Conservation (phyloP, 1,140 invertebrate species). For the Leptestheria dahalacensis region DNA sequence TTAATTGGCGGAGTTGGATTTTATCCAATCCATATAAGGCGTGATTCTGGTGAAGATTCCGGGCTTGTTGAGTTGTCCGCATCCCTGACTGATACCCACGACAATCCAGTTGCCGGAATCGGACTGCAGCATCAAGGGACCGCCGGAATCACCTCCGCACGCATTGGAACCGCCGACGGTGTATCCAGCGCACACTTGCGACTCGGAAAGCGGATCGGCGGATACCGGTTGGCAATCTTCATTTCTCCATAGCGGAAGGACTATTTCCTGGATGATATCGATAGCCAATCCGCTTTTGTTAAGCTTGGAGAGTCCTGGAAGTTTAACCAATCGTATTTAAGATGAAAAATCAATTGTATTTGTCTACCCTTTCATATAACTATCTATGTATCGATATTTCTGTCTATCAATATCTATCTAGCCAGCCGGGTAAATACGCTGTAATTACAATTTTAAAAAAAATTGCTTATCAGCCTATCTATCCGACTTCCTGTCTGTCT, state of each 20-base stretch:
- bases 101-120: conserved; percentile 49
- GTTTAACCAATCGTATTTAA: neutral
- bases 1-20: neutral
- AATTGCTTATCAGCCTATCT: too few relatives aligned
- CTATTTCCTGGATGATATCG: neutral
- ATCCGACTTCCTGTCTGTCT: too few relatives aligned
- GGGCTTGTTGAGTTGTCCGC: conserved; percentile 28
- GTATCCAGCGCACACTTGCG: neutral
- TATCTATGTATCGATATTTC: too few relatives aligned
- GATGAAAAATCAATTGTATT: too few relatives aligned
- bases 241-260: neutral
- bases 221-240: neutral
- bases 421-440: too few relatives aligned
- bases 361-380: too few relatives aligned
- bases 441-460: too few relatives aligned
- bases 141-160: conserved; percentile 53
- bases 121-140: conserved; percentile 54
- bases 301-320: neutral
- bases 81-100: conserved; percentile 78
- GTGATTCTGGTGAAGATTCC: neutral
- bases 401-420: too few relatives aligned
- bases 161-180: neutral
- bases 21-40: neutral
- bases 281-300: neutral
- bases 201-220: neutral